These are phyloP conservation scores for Frankliniella intonsa DNA, from an alignment of 2,888 invertebrate genomes.

Conservation along the genomic window DNA sequence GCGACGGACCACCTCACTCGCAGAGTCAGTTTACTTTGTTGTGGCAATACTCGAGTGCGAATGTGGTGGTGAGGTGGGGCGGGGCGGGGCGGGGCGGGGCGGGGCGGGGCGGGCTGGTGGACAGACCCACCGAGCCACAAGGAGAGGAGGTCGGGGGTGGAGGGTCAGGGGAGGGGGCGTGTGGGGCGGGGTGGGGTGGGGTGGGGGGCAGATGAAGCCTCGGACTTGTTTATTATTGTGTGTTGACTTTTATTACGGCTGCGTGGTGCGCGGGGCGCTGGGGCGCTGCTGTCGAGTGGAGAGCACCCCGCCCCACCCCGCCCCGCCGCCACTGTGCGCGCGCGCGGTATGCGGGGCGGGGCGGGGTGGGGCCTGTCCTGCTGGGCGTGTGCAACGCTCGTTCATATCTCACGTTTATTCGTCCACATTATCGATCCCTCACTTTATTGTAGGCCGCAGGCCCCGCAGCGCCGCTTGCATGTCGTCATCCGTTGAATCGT, in stretches of 20 bases:
- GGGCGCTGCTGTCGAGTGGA: too few relatives aligned
- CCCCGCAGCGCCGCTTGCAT: too few relatives aligned
- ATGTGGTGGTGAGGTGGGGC: background rate
- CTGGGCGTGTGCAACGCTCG: too few relatives aligned
- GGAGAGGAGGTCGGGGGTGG: too few relatives aligned
- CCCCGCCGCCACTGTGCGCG: background rate
- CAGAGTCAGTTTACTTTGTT: conserved; percentile 13
- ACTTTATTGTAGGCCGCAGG: too few relatives aligned
- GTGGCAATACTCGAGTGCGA: conserved; percentile 14
- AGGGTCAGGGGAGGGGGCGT: background rate
- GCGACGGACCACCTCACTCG: background rate
- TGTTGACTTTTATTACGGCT: conserved; percentile 20
- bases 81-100: background rate
- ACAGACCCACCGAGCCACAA: too few relatives aligned
- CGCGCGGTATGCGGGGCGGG: background rate
- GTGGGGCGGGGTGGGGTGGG: background rate
- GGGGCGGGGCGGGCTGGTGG: background rate
- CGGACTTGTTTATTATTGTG: conserved; percentile 20
- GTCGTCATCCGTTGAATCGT: too few relatives aligned
- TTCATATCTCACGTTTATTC: too few relatives aligned
- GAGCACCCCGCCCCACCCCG: too few relatives aligned
- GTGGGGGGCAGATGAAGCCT: background rate
- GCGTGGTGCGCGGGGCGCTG: background rate
- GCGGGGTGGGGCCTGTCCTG: too few relatives aligned
- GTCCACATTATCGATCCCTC: too few relatives aligned